phyloP scores from a whole-genome alignment of 2,797 vertebrate genomes.

The Pseudotriccus pelzelni region DNA sequence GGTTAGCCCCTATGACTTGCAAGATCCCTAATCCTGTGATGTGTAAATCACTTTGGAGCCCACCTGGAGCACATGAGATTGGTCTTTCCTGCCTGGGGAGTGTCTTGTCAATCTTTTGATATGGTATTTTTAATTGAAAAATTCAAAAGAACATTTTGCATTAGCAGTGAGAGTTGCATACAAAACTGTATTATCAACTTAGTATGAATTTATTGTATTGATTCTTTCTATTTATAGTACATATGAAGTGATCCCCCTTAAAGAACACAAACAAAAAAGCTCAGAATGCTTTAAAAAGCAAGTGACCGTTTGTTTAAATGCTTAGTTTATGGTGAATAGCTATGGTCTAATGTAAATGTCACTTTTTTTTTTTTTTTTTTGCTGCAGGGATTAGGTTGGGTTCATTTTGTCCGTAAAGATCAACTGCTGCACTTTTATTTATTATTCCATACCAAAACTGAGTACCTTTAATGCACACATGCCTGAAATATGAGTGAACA shows the following conservation, averaged over 20 bases:
- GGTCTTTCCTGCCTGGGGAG: background rate
- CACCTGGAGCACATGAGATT: background rate
- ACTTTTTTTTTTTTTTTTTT: background rate
- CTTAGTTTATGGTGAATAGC: background rate
- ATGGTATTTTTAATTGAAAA: background rate
- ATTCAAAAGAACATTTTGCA: background rate
- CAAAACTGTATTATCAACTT: background rate
- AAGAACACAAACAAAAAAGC: background rate
- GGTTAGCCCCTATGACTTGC: accelerated
- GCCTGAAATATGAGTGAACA: background rate
- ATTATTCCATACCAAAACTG: background rate
- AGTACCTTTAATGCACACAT: background rate
- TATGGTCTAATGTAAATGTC: background rate
- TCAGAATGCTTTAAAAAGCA: background rate
- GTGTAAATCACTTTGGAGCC: background rate
- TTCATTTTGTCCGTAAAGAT: background rate
- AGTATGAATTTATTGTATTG: background rate
- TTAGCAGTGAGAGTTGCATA: background rate
- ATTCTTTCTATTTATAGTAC: background rate
- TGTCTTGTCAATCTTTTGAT: background rate
- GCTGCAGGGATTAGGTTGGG: background rate
- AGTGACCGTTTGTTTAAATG: background rate
- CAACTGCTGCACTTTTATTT: background rate
- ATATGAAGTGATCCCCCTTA: background rate
- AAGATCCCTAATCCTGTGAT: background rate